A percentile compares a stretch with the other conserved stretches of the same genome.
Evolutionary conservation across 2,888 invertebrate species (phyloP).

Genomic region (Eristalis tenax): DNA sequence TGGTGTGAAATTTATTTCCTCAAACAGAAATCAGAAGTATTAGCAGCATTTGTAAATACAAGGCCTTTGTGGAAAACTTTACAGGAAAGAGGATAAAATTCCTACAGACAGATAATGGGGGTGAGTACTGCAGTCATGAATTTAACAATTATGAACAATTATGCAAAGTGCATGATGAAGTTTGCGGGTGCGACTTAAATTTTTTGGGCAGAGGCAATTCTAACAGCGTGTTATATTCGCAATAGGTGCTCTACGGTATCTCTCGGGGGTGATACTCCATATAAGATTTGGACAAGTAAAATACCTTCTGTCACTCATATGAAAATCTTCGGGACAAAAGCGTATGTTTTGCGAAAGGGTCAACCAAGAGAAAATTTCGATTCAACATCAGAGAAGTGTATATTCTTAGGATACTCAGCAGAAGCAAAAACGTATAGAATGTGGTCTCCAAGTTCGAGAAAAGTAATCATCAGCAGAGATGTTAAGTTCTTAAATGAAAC

Average conservation of each 20-base stretch:
- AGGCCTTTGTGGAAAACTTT: conserved; percentile 48
- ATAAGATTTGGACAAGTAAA: no score
- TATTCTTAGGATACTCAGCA: conserved; percentile 26
- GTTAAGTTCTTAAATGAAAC: neutral
- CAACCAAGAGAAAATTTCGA: neutral
- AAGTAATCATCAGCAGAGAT: neutral
- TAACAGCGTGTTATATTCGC: conserved; percentile 49
- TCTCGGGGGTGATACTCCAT: no score
- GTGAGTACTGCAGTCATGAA: conserved; percentile 44
- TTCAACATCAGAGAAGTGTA: conserved; percentile 18
- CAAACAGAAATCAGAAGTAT: no score
- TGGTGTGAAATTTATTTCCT: neutral
- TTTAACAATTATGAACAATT: conserved; percentile 58
- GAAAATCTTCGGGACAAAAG: no score
- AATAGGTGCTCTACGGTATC: conserved; percentile 3
- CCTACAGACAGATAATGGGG: conserved; percentile 51
- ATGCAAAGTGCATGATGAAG: conserved; percentile 10
- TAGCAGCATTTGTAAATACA: conserved; percentile 47
- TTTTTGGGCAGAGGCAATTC: conserved; percentile 65
- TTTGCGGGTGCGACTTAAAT: conserved; percentile 7
- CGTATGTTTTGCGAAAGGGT: neutral
- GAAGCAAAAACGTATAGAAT: conserved; percentile 37
- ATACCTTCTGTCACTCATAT: no score
- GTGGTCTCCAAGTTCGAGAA: conserved; percentile 10
- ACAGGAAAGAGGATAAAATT: conserved; percentile 53